phyloP scores from a whole-genome alignment of 2,797 vertebrate species.

The Gouania willdenowi region DNA sequence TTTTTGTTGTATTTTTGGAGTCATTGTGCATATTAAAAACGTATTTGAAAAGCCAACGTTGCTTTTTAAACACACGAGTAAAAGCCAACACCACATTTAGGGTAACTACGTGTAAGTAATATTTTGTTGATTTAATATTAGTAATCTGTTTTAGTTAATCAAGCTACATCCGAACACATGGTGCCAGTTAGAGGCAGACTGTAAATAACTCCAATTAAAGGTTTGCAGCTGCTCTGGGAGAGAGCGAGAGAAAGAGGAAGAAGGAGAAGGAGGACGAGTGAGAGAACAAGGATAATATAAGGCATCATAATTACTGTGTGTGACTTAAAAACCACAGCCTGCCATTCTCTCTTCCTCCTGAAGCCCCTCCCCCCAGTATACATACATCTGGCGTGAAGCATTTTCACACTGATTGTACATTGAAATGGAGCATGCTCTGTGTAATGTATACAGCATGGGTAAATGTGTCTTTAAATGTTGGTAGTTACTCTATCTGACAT shows the following conservation, averaged over 20 bases:
- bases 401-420: slow-evolving; percentile 1
- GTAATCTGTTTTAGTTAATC: no score
- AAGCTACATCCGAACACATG: slow-evolving; percentile 7
- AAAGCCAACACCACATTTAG: not conserved
- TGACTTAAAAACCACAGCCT: slow-evolving; percentile 1
- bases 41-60: no score
- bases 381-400: slow-evolving; percentile 20
- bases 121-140: no score
- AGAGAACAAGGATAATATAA: slow-evolving; percentile 12
- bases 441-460: not conserved
- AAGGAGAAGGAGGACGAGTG: slow-evolving; percentile 13
- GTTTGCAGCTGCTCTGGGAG: slow-evolving; percentile 50
- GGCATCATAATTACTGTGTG: slow-evolving; percentile 1
- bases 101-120: no score
- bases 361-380: not conserved
- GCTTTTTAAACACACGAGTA: not conserved
- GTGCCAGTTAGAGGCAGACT: slow-evolving; percentile 44
- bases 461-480: not conserved
- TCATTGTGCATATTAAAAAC: no score
- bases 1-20: no score
- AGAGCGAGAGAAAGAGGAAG: slow-evolving; percentile 25
- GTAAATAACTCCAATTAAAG: slow-evolving; percentile 61
- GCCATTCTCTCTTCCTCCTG: not conserved
- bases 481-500: slow-evolving; percentile 1
- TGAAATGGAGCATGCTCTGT: slow-evolving; percentile 25